Evolutionary conservation across 1,140 invertebrate species (phyloP), one percentile per base, ranked within the genome.

Genomic region (Solenopsis fugax): DNA sequence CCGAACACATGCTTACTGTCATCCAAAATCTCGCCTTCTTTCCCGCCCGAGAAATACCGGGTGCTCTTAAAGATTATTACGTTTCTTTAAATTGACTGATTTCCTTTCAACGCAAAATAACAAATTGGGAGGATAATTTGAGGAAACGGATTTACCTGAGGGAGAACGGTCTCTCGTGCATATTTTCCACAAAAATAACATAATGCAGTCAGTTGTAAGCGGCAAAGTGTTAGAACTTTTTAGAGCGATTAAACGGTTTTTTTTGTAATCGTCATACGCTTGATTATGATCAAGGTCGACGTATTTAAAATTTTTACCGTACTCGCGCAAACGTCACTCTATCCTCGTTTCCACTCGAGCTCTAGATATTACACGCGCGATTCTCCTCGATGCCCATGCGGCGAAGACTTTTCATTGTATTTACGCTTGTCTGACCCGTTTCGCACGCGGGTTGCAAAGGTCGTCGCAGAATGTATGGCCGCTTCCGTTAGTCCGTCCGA

Each of bases 401-500:
- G 18, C 45, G 21, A 84, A 62, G 18, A 45, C 10, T 76, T 87
- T 91, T 85, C 84, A 89, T 90, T 90, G 87, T 90, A 73, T 84
- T 81, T 71, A 50, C 56, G 24, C 56, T 56, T n/a, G 73, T 54
- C 52, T 85, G 90, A 84, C 90, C 89, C 54, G 84, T 65, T 91
- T 91, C 90, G 75, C 90, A 91, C 89, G 90, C 76, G 34, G 67
- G 54, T 76, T 34, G 37, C 60, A 80, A 81, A 85, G 87, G 80
- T 88, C 78, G 89, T 48, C 69, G 52, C 72, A 62, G 72, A 84
- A 73, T 65, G 56, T 58, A 41, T 60, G 56, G 77, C 37, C 71
- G 60, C 85, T 90, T 91, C 89, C 89, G 89, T 90, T 91, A 91
- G 50, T 16, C 37, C 73, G 85, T 78, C 21, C 41, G 52, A 60